Base-by-base conservation (phyloP, 53 echinoderm and acorn worm species). In the Luidia sarsii region DNA sequence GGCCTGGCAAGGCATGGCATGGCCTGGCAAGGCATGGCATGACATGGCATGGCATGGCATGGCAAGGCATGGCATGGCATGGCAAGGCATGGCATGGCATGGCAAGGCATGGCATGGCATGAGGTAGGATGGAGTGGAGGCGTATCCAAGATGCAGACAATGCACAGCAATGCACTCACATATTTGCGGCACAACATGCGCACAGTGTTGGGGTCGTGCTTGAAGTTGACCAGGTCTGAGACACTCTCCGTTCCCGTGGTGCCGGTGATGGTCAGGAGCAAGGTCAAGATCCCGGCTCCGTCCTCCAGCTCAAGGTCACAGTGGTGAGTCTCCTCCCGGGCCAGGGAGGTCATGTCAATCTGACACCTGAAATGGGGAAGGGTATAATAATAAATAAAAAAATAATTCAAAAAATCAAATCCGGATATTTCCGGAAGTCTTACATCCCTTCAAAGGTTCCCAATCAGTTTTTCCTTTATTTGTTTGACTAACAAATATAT, bases 221-320 rank as follows among this genome's bases (percentile, higher is more conserved):
- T 87, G 69, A 81, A 90, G 81, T 80, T 85, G 15, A 87, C 87
- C 9, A 99, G 75, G 65, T 99, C 99, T 4, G 99, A 94, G 56
- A 99, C 87, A 65, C 87, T 91, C 61, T 99, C 99, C 14, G 89
- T 81, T 29, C 99, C 99, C 6, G 91, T 67, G 0, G 99, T 99
- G 9, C 99, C 99, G 29, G 89, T 94, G 67, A 99, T 94, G 69
- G 99, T 99, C 31, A 99, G 71, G 8, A 99, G 84, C 41, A 99
- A 67, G 60, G 87, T 88, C 36, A 97, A 30, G 4, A 85, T 52
- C 18, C 99, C 99, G 16, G 99, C 99, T 33, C 90, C 89, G 60
- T 99, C 99, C 59, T 99, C 99, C 33, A 99, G 52, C 64, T 99
- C 94, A 38, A 91, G 41, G 52, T 94, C 85, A 49, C 91, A 57